These are phyloP conservation scores for Chymomyza costata DNA, from an alignment of 1,140 invertebrate genomes.

Conservation along the genomic window DNA sequence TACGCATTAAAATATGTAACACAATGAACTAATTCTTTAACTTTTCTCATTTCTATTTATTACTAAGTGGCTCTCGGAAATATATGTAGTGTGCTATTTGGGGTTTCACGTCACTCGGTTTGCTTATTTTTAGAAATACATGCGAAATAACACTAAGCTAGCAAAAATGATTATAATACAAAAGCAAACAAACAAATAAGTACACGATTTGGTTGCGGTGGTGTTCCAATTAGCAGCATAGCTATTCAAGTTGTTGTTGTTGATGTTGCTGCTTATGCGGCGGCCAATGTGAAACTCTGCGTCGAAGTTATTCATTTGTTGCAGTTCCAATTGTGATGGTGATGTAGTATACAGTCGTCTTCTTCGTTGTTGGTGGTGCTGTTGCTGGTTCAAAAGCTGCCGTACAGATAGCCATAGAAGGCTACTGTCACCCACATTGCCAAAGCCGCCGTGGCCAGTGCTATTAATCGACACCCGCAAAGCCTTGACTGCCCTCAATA, in stretches of 20 bases:
- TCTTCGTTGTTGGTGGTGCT: constrained; percentile 17
- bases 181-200: constrained; percentile 74
- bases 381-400: constrained; percentile 34
- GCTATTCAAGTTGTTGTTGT: too few species aligned
- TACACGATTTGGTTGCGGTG: constrained; percentile 69
- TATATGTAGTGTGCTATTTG: constrained; percentile 17
- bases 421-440: constrained; percentile 33
- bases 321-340: constrained; percentile 18
- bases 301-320: too few species aligned
- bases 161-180: constrained; percentile 73
- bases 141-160: constrained; percentile 69
- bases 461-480: constrained; percentile 96
- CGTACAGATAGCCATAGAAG: constrained; percentile 49
- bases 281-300: constrained; percentile 5
- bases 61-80: too few species aligned
- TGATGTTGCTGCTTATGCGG: constrained; percentile 33
- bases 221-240: constrained; percentile 40
- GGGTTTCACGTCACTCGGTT: constrained; percentile 34
- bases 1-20: constrained; percentile 10
- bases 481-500: constrained; percentile 98
- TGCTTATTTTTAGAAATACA: constrained; percentile 64
- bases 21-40: constrained; percentile 3
- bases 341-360: constrained; percentile 21
- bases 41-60: too few species aligned
- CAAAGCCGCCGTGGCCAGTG: constrained; percentile 48